Percentiles rank a stretch among this genome's conserved stretches.
Conservation (phyloP, 2,797 vertebrate genomes). For the Carapus acus region DNA sequence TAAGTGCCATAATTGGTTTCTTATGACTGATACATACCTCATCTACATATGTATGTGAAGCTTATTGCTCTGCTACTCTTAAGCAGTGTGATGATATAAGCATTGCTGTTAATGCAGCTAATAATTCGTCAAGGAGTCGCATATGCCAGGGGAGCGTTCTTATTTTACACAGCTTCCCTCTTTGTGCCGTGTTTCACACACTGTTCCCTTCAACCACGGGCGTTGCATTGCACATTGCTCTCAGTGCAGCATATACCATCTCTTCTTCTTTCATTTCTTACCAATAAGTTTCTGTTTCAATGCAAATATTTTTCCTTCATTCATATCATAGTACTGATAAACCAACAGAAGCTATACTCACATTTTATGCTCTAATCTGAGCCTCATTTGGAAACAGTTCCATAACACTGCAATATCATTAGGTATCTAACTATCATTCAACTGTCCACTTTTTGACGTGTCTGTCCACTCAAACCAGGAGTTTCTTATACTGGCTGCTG, state of each 20-base stretch:
- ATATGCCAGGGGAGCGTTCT: not conserved
- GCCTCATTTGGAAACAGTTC: constrained; percentile 1
- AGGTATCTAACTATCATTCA: no score
- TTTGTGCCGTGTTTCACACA: not conserved
- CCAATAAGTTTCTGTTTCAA: no score
- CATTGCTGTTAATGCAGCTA: constrained; percentile 1
- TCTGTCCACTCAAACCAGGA: constrained; percentile 71
- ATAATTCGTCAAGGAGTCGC: not conserved
- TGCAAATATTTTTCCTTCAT: not conserved
- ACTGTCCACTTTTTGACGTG: no score
- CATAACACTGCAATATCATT: not conserved
- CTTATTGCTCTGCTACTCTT: not conserved
- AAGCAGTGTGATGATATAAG: constrained; percentile 13
- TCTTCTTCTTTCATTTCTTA: no score
- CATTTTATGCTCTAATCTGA: no score
- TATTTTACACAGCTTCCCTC: constrained; percentile 12
- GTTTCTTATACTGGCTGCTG: constrained; percentile 78
- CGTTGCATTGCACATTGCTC: not conserved
- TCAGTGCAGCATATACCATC: not conserved
- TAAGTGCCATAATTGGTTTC: constrained; percentile 2
- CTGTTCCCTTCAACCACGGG: not conserved
- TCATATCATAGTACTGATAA: not conserved
- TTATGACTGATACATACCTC: constrained; percentile 6
- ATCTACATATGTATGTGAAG: not conserved
- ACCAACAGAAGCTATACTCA: not conserved